These are phyloP conservation scores for Drosophila teissieri DNA, from an alignment of 1,140 invertebrate species.

Conservation along the genomic window DNA sequence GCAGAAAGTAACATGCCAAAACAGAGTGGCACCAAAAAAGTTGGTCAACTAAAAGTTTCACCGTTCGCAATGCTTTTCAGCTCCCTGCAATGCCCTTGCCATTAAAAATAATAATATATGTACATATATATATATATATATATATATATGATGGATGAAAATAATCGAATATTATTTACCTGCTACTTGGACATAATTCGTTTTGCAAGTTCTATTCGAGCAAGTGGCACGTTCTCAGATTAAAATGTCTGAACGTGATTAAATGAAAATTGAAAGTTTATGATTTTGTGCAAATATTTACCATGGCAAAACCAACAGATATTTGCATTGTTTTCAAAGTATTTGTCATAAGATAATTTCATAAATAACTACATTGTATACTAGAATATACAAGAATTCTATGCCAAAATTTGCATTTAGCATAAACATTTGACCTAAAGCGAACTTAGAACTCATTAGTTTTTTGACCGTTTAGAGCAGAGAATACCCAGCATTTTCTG, in stretches of 20 bases:
- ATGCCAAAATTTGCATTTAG: background rate
- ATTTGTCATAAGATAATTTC: too few relatives aligned
- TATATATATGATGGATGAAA: background rate
- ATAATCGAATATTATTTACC: constrained; percentile 22
- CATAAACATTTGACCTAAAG: background rate
- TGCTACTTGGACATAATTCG: background rate
- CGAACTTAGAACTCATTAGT: background rate
- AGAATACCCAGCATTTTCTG: background rate
- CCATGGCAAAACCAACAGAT: too few relatives aligned
- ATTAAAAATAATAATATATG: background rate
- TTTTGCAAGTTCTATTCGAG: background rate
- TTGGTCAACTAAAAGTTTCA: constrained; percentile 57
- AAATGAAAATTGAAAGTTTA: too few relatives aligned
- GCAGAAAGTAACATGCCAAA: constrained; percentile 38
- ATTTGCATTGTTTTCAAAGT: too few relatives aligned
- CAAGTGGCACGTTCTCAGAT: background rate
- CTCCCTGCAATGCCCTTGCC: constrained; percentile 7
- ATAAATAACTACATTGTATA: too few relatives aligned
- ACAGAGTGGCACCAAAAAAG: constrained; percentile 48
- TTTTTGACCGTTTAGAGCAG: background rate
- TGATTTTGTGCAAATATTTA: too few relatives aligned
- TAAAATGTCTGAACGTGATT: background rate
- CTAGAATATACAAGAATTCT: too few relatives aligned
- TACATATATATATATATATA: background rate
- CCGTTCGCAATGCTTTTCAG: constrained; percentile 5